These are phyloP conservation scores for Pseudolycoriella hygida DNA, from an alignment of 2,888 invertebrate species.

Conservation along the genomic window DNA sequence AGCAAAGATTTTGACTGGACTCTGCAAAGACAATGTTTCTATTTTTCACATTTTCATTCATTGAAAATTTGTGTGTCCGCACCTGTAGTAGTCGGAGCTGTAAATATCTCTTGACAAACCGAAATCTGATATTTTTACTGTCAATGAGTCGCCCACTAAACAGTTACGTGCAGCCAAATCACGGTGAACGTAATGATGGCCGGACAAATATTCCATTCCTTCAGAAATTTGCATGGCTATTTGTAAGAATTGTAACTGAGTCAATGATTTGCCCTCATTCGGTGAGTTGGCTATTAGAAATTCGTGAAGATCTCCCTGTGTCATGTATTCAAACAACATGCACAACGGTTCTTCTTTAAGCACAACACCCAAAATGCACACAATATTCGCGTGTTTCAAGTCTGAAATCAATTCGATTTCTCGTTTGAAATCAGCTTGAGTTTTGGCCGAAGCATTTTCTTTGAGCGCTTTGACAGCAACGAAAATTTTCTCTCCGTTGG, in stretches of 20 bases:
- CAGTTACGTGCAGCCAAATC: slow-evolving; percentile 94
- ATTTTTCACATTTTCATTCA: neutral
- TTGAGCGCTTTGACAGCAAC: slow-evolving; percentile 91
- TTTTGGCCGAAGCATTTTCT: slow-evolving; percentile 81
- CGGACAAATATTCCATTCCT: slow-evolving; percentile 74
- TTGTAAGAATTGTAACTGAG: slow-evolving; percentile 73
- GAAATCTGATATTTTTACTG: slow-evolving; percentile 95
- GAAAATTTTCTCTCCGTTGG: slow-evolving; percentile 45
- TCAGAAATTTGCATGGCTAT: slow-evolving; percentile 74
- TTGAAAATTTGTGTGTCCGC: slow-evolving; percentile 9
- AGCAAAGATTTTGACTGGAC: slow-evolving; percentile 88
- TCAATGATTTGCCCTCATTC: slow-evolving; percentile 52
- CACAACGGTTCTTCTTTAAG: slow-evolving; percentile 78
- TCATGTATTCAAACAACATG: slow-evolving; percentile 97
- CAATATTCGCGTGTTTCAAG: slow-evolving; percentile 87
- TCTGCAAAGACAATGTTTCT: slow-evolving; percentile 22
- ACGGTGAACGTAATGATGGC: slow-evolving; percentile 90
- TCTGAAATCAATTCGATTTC: slow-evolving; percentile 92
- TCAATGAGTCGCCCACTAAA: slow-evolving; percentile 82
- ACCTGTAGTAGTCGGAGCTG: slow-evolving; percentile 81
- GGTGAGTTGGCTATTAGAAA: slow-evolving; percentile 85
- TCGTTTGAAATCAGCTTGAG: slow-evolving; percentile 77
- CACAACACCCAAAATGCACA: slow-evolving; percentile 84
- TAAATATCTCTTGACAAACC: slow-evolving; percentile 86
- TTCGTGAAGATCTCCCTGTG: slow-evolving; percentile 91